These are phyloP conservation scores for Rhizomys pruinosus DNA, from an alignment of 2,113 vertebrate species.

Conservation along the genomic window DNA sequence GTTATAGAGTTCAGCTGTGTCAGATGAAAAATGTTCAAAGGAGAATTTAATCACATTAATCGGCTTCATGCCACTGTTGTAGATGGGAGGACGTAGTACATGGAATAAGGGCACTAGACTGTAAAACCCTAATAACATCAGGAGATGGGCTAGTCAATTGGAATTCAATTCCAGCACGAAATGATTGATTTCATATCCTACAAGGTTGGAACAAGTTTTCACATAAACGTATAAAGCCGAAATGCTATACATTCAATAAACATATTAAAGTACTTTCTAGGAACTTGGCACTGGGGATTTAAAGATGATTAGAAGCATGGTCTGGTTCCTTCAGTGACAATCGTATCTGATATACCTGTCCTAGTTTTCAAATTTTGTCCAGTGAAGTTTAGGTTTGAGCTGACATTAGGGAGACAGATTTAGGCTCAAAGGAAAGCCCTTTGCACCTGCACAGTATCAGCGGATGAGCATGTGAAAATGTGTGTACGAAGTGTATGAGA, in stretches of 20 bases:
- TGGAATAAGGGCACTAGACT: neutral
- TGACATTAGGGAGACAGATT: neutral
- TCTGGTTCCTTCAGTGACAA: neutral
- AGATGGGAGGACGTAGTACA: neutral
- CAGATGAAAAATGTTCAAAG: neutral
- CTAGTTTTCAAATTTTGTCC: neutral
- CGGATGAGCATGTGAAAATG: neutral
- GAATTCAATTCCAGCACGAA: constrained; percentile 24
- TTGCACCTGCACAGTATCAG: neutral
- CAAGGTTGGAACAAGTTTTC: neutral
- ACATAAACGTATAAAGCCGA: neutral
- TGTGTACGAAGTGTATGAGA: neutral
- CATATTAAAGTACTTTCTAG: neutral
- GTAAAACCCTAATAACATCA: neutral
- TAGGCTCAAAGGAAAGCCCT: neutral
- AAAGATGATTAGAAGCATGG: neutral
- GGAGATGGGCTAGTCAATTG: neutral
- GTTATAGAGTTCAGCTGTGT: neutral
- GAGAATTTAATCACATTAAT: neutral
- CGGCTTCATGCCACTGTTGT: neutral
- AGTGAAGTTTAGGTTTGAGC: neutral
- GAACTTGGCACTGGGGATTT: neutral
- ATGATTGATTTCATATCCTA: neutral
- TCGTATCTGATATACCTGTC: neutral
- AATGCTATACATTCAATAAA: neutral